Evolutionary conservation across 2,113 vertebrate species (phyloP).

Genomic region (Oceanites oceanicus): DNA sequence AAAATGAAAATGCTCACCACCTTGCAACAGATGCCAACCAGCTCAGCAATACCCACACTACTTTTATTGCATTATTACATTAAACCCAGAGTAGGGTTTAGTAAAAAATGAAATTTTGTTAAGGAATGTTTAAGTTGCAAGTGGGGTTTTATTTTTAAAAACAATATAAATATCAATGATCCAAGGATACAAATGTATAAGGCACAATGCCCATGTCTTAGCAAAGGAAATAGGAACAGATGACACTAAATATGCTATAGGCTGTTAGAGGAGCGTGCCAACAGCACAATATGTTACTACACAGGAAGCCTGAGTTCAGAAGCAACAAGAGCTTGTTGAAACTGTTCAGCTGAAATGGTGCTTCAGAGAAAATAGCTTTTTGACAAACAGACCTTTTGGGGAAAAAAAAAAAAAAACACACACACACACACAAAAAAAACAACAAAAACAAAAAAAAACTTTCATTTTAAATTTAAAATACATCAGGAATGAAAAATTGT

Average conservation of each 20-base stretch:
- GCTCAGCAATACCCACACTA: background rate
- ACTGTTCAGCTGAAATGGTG: background rate
- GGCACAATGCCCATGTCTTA: background rate
- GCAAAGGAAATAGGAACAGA: slow-evolving; percentile 44
- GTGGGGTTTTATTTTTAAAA: slow-evolving; percentile 9
- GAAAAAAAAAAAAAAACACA: background rate
- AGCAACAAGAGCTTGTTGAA: slow-evolving; percentile 43
- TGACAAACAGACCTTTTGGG: background rate
- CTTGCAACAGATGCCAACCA: background rate
- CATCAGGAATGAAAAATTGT: background rate
- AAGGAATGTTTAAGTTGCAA: background rate
- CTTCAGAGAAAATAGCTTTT: background rate
- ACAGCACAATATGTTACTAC: slow-evolving; percentile 3
- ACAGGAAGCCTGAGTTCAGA: slow-evolving; percentile 42
- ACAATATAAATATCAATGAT: background rate
- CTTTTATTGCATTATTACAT: background rate
- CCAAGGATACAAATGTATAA: slow-evolving; percentile 10
- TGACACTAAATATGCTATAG: slow-evolving; percentile 52
- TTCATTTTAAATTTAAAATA: background rate
- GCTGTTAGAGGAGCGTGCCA: slow-evolving; percentile 1
- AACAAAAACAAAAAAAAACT: background rate
- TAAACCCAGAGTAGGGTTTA: background rate
- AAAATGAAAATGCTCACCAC: background rate
- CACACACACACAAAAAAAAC: no score
- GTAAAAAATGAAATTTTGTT: background rate